Evolutionary conservation across 2,888 invertebrate species (phyloP).

Genomic region (Thumatha senex): DNA sequence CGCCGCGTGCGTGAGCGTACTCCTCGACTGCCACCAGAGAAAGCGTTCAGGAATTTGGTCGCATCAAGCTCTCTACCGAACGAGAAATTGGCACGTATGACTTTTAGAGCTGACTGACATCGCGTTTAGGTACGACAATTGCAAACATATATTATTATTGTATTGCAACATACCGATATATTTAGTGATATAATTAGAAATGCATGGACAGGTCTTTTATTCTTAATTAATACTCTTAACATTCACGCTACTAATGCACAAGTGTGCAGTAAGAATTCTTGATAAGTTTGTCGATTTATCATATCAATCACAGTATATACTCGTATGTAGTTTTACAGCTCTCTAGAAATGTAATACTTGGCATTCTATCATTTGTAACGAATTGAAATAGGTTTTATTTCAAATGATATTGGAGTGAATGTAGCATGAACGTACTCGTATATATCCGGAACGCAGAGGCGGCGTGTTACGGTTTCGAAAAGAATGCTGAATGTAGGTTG

Average conservation of each 20-base stretch:
- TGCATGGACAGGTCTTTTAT: too few species aligned
- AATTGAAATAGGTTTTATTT: conserved; percentile 69
- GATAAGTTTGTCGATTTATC: conserved; percentile 53
- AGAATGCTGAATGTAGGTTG: conserved; percentile 83
- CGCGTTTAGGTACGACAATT: neutral
- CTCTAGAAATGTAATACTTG: conserved; percentile 75
- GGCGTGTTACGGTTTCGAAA: conserved; percentile 82
- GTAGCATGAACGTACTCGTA: conserved; percentile 55
- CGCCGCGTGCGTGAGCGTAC: conserved; percentile 33
- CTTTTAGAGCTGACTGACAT: conserved; percentile 33
- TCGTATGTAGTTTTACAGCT: conserved; percentile 61
- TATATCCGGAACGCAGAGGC: conserved; percentile 80
- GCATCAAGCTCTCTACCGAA: conserved; percentile 52
- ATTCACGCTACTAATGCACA: conserved; percentile 5
- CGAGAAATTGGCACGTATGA: conserved; percentile 40
- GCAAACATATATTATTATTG: too few species aligned
- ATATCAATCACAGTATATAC: conserved; percentile 54
- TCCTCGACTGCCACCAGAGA: conserved; percentile 58
- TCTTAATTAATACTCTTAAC: neutral
- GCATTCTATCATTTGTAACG: conserved; percentile 54
- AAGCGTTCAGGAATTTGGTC: conserved; percentile 81
- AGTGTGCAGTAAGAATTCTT: conserved; percentile 14
- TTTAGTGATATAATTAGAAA: neutral
- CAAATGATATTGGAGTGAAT: conserved; percentile 65
- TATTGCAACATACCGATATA: neutral